Evolutionary conservation across 1,140 invertebrate species (phyloP), one percentile per base, ranked within the genome.

Genomic region (Papilio dardanus): DNA sequence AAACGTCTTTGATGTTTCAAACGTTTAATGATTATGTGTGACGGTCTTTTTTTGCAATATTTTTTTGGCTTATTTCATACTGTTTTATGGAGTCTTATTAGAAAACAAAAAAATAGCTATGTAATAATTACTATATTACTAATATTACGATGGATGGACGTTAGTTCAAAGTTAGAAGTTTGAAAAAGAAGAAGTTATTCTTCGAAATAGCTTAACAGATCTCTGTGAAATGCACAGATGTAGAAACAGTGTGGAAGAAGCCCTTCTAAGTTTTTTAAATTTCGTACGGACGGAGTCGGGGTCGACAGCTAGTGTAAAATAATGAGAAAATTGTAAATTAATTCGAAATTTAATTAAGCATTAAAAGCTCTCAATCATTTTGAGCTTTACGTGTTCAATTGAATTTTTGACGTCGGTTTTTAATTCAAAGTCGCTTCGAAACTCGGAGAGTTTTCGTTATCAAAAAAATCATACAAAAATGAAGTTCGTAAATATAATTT

Each of bases 331-430:
- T 30, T 50, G 21, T 10, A 28, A 62, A 62, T 28, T 28, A 14
- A 62, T 62, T 62, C 54, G 21, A 28, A 14, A 62, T 30, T 14
- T 16, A 62, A 28, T 28, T 62, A 28, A 14, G 54, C 3, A 2
- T 62, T 24, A 14, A 62, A 62, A 62, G 54, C 54, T 62, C 54
- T 62, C 54, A 62, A 28, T 62, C 21, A 62, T 6, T 58, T 58
- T 58, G 19, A 58, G 54, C 54, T 62, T 62, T 62, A 62, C 54
- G 30, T 62, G 54, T 62, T 62, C 54, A 30, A n/a, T n/a, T 62
- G 30, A 62, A 62, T 24, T 62, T 62, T 62, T 62, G 24, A 62
- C 30, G 54, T 62, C 6, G 24, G 54, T 30, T 62, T 62, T 62
- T 62, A 28, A 54, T n/a, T n/a, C n/a, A n/a, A 62, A 30, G 54